phyloP scores from a whole-genome alignment of 2,113 vertebrate genomes.

The Proterorhinus semilunaris region DNA sequence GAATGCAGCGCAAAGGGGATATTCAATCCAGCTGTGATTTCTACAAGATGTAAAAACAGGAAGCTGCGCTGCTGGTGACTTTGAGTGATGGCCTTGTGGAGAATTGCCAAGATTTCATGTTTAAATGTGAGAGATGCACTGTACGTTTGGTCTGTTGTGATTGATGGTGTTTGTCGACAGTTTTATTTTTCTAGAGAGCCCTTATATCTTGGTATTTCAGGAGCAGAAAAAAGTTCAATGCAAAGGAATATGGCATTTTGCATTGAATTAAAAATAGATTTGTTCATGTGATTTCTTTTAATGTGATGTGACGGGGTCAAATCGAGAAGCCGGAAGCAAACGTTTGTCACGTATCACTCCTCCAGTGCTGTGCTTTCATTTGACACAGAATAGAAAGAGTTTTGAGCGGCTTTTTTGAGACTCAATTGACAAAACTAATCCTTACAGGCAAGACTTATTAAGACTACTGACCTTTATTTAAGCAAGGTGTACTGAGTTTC shows the following conservation, averaged over 20 bases:
- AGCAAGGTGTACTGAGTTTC: too few species aligned
- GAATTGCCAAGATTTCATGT: slow-evolving; percentile 39
- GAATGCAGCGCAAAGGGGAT: slow-evolving; percentile 23
- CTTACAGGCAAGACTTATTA: too few species aligned
- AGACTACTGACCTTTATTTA: too few species aligned
- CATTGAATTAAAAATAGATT: too few species aligned
- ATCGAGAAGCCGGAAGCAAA: too few species aligned
- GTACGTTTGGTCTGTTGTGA: slow-evolving; percentile 38
- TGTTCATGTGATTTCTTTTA: too few species aligned
- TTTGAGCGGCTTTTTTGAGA: too few species aligned
- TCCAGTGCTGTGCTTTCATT: too few species aligned
- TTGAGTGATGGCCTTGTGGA: slow-evolving; percentile 38
- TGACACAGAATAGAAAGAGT: too few species aligned
- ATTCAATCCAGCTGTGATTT: slow-evolving; percentile 62
- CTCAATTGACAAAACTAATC: too few species aligned
- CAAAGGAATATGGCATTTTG: neutral
- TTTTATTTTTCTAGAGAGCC: neutral
- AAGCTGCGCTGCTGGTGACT: slow-evolving; percentile 55
- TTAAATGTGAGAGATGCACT: slow-evolving; percentile 35
- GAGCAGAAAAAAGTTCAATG: neutral
- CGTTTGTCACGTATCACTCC: too few species aligned
- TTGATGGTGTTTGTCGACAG: slow-evolving; percentile 6
- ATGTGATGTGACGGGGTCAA: too few species aligned
- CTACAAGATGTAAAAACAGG: slow-evolving; percentile 63
- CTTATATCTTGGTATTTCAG: slow-evolving; percentile 1